Base-by-base conservation (phyloP, 1,140 invertebrate species). In the Brachionus manjavacas region DNA sequence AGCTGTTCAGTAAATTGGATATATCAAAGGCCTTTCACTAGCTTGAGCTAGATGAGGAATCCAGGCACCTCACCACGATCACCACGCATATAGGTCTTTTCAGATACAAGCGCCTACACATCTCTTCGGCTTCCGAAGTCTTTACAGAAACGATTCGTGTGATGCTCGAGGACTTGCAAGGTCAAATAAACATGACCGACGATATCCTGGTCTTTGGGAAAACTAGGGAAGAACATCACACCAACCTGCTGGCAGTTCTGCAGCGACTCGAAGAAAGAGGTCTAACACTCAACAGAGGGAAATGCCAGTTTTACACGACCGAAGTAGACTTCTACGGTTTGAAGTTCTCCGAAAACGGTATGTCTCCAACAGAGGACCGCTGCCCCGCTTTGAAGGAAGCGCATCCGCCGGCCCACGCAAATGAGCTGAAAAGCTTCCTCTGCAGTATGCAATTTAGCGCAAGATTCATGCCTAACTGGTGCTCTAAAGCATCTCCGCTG, bases 51-150 rank as follows among this genome's bases (percentile, higher is more conserved):
- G 23, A 28, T 35, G 16, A 31, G 20, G 43, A 84, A 70, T 25
- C 80, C 83, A 86, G 85, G 31, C 85, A 87, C 41, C 85, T 90
- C 6, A 88, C 87, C 25, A 91, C 90, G 60, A 91, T 91, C 86
- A 87, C 89, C 14, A 87, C 86, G 4, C 89, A 89, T 12, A 90
- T 89, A 87, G 90, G 88, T 28, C 79, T 87, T 46, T 90, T 85
- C 81, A 86, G 86, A 70, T 89, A 88, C 85, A 85, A 85, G 52
- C 86, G 89, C 46, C 79, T 90, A 31, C 89, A 89, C 9, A 90
- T 91, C 11, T 76, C 81, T 6, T 84, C 72, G 4, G 85, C 68
- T n/a, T 74, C 83, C 25, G 85, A 86, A 84, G 78, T 84, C 2
- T 87, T 86, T 25, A 72, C 85, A 25, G 64, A 83, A 28, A 74